These are phyloP conservation scores for Pinna nobilis DNA, from an alignment of 1,140 invertebrate species.

Conservation along the genomic window DNA sequence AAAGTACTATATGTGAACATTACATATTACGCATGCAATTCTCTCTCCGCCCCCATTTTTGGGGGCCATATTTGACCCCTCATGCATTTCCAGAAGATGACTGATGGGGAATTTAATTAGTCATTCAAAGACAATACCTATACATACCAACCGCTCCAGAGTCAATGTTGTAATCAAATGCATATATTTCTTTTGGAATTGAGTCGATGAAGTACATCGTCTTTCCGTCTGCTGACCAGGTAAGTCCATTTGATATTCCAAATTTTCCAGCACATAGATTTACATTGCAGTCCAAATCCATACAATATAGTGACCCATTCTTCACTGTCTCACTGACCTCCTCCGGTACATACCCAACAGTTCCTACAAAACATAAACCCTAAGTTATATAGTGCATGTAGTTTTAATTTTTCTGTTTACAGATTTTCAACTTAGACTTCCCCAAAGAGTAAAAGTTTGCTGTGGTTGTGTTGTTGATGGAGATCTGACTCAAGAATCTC, in stretches of 20 bases:
- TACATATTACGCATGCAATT: too few relatives aligned
- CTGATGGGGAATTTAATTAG: too few relatives aligned
- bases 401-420: neutral
- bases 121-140: neutral
- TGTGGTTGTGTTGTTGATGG: too few relatives aligned
- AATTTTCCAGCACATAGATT: slow-evolving; percentile 60
- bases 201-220: slow-evolving; percentile 77
- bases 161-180: slow-evolving; percentile 84
- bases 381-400: neutral
- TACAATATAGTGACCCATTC: slow-evolving; percentile 64
- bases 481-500: too few relatives aligned
- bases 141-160: slow-evolving; percentile 81
- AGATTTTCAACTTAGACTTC: too few relatives aligned
- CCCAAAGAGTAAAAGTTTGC: too few relatives aligned
- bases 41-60: too few relatives aligned
- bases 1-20: too few relatives aligned
- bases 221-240: slow-evolving; percentile 83
- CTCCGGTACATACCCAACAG: neutral
- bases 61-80: too few relatives aligned
- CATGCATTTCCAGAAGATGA: too few relatives aligned
- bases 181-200: slow-evolving; percentile 71
- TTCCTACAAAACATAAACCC: neutral
- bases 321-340: slow-evolving; percentile 19
- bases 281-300: slow-evolving; percentile 60
- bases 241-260: slow-evolving; percentile 87